A percentile compares a stretch with the other conserved stretches of the same genome.
Conservation (phyloP, 2,888 invertebrate genomes). For the Cloeon dipterum region DNA sequence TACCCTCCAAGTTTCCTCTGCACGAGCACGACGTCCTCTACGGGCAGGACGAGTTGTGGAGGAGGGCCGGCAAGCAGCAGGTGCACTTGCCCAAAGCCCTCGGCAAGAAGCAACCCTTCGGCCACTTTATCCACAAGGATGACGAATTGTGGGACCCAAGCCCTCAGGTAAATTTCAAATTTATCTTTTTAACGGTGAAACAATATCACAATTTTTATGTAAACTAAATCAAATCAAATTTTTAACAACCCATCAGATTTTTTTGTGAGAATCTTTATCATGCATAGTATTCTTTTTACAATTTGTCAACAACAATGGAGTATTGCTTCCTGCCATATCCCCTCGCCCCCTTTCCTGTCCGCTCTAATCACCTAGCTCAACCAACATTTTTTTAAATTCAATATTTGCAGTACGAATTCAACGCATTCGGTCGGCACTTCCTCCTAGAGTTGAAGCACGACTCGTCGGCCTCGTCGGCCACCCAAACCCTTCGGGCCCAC, state of each 20-base stretch:
- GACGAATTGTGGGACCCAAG: slow-evolving; percentile 47
- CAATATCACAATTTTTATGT: too few relatives aligned
- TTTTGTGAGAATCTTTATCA: too few relatives aligned
- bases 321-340: too few relatives aligned
- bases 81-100: neutral
- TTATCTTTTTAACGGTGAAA: too few relatives aligned
- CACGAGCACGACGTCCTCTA: slow-evolving; percentile 31
- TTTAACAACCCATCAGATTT: too few relatives aligned
- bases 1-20: slow-evolving; percentile 23
- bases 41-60: slow-evolving; percentile 15
- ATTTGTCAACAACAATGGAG: too few relatives aligned
- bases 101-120: slow-evolving; percentile 26
- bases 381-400: too few relatives aligned
- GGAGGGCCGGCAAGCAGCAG: neutral
- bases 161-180: slow-evolving; percentile 21
- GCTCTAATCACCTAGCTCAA: too few relatives aligned
- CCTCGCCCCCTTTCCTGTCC: too few relatives aligned
- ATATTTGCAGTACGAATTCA: slow-evolving; percentile 31
- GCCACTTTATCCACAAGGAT: slow-evolving; percentile 35
- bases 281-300: too few relatives aligned
- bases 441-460: slow-evolving; percentile 26
- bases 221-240: too few relatives aligned
- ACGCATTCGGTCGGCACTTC: slow-evolving; percentile 33
- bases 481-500: slow-evolving; percentile 27
- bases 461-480: slow-evolving; percentile 22